Evolutionary conservation across 2,888 invertebrate genomes (phyloP).

Genomic region (Drosophila antonietae): DNA sequence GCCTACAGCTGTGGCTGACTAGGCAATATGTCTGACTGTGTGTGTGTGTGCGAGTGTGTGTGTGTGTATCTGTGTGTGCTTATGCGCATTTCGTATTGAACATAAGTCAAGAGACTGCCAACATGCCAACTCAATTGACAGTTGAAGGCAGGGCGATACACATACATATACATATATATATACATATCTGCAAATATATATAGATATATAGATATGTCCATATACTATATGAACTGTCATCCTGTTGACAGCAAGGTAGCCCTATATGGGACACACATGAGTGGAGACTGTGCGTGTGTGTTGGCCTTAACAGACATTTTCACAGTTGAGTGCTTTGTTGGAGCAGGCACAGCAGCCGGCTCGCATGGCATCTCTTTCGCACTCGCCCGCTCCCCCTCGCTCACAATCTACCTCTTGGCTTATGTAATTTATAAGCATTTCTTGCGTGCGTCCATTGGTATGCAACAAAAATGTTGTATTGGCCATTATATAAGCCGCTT

Average conservation of each 20-base stretch:
- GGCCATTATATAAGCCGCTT: conserved; percentile 60
- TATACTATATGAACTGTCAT: conserved; percentile 75
- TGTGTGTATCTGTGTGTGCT: conserved; percentile 54
- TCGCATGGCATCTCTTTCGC: neutral
- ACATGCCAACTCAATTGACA: conserved; percentile 80
- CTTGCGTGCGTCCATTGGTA: conserved; percentile 65
- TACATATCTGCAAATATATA: conserved; percentile 25
- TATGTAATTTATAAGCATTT: conserved; percentile 77
- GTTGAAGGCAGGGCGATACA: conserved; percentile 59
- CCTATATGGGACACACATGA: conserved; percentile 63
- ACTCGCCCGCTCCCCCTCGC: neutral
- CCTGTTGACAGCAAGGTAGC: conserved; percentile 77
- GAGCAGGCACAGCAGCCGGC: conserved; percentile 42
- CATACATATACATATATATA: conserved; percentile 16
- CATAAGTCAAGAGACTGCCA: conserved; percentile 77
- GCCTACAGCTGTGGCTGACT: conserved; percentile 49
- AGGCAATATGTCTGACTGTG: conserved; percentile 46
- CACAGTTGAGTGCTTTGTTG: conserved; percentile 79
- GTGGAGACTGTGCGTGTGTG: conserved; percentile 53
- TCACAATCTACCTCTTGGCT: conserved; percentile 16
- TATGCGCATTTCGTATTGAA: conserved; percentile 76
- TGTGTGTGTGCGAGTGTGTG: conserved; percentile 1
- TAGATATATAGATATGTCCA: conserved; percentile 5
- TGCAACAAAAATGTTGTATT: conserved; percentile 71
- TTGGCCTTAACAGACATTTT: conserved; percentile 79